Evolutionary conservation across 2,888 invertebrate genomes (phyloP).

Genomic region (Cataglyphis livida): DNA sequence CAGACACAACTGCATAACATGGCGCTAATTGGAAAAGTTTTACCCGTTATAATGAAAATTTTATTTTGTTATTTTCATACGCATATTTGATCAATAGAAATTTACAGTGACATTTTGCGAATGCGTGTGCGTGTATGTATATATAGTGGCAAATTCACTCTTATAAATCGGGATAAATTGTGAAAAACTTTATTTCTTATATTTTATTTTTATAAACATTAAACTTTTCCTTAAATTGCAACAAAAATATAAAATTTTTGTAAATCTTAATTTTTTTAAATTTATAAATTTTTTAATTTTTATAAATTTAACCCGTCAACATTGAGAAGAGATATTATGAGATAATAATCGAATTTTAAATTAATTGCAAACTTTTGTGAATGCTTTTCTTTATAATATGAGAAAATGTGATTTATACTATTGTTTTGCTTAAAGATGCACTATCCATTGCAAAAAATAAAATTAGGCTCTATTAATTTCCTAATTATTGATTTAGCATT

Average conservation of each 20-base stretch:
- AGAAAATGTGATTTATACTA: neutral
- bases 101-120: neutral
- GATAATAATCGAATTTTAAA: neutral
- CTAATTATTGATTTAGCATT: neutral
- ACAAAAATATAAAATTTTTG: neutral
- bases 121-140: neutral
- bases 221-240: neutral
- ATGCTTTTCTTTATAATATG: neutral
- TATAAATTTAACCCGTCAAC: neutral
- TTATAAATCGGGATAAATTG: neutral
- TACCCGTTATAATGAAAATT: constrained; percentile 25
- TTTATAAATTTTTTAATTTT: neutral
- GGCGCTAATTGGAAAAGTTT: constrained; percentile 48
- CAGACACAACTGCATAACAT: constrained; percentile 37
- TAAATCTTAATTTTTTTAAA: neutral
- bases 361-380: neutral
- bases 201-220: neutral
- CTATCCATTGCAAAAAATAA: neutral
- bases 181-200: neutral
- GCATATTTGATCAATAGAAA: constrained; percentile 25
- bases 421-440: neutral
- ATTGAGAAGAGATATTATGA: too few species aligned
- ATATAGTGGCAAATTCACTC: too few species aligned
- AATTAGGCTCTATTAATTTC: neutral
- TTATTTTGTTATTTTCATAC: constrained; percentile 22